These are phyloP conservation scores for Tyria jacobaeae DNA, from an alignment of 2,888 invertebrate genomes.

Conservation along the genomic window DNA sequence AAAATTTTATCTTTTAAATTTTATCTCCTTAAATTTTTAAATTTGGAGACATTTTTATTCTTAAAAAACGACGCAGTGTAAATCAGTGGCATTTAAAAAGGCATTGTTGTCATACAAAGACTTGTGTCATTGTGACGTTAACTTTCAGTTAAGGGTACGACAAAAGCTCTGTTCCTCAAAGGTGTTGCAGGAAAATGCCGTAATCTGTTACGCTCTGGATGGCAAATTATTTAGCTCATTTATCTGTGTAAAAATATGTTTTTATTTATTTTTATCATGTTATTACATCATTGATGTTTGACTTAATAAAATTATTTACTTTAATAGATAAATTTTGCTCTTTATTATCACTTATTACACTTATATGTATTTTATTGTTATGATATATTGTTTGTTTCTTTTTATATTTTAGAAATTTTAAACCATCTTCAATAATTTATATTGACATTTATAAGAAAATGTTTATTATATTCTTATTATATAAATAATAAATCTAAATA, in stretches of 20 bases:
- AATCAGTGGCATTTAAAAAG: constrained; percentile 34
- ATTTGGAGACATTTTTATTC: not conserved
- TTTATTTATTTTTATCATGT: constrained; percentile 25
- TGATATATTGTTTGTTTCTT: not conserved
- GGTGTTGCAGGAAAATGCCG: constrained; percentile 65
- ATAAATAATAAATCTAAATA: constrained; percentile 13
- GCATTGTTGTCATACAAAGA: constrained; percentile 19
- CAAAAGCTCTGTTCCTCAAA: constrained; percentile 57
- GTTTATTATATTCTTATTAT: not conserved
- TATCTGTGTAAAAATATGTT: constrained; percentile 40
- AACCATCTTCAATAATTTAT: not conserved
- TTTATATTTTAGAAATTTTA: not conserved
- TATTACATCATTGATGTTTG: constrained; percentile 10
- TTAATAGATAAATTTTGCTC: not conserved
- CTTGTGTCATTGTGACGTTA: constrained; percentile 35
- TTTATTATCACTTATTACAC: no score
- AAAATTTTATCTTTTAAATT: not conserved
- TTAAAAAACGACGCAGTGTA: not conserved
- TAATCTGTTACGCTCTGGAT: constrained; percentile 77
- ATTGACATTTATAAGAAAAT: not conserved
- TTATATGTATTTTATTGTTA: constrained; percentile 4
- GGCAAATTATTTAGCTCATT: constrained; percentile 64
- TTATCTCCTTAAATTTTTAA: not conserved
- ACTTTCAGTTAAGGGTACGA: constrained; percentile 41
- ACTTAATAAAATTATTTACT: constrained; percentile 6